phyloP scores from a whole-genome alignment of 2,797 vertebrate species.

The Pangasius larnaudii region DNA sequence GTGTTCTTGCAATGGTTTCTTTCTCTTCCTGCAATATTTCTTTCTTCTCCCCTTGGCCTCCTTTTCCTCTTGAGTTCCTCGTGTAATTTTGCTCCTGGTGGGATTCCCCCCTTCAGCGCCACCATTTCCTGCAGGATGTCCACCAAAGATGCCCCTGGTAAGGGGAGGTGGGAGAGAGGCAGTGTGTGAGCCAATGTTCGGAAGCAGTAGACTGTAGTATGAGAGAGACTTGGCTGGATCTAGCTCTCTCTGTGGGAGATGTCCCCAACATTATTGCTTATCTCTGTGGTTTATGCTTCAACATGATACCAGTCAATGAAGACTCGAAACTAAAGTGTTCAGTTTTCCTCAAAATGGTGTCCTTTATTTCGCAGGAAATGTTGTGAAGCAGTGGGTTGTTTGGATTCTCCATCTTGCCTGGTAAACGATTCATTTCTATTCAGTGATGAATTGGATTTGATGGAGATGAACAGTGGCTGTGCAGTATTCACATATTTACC shows the following conservation, averaged over 20 bases:
- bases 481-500: conserved; percentile 4
- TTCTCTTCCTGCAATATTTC: conserved; percentile 29
- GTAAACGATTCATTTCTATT: conserved; percentile 10
- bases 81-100: conserved; percentile 56
- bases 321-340: background rate
- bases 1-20: conserved; percentile 26
- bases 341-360: conserved; percentile 6
- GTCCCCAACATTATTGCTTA: conserved; percentile 48
- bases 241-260: conserved; percentile 37
- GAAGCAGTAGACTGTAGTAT: conserved; percentile 14
- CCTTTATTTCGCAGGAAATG: background rate
- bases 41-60: conserved; percentile 45
- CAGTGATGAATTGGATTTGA: background rate
- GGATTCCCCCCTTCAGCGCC: conserved; percentile 60
- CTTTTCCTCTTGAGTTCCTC: conserved; percentile 55
- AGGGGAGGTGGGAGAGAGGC: conserved; percentile 49
- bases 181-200: conserved; percentile 19
- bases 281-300: conserved; percentile 26
- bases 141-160: conserved; percentile 57
- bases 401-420: background rate
- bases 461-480: conserved; percentile 9
- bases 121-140: conserved; percentile 71
- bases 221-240: conserved; percentile 34
- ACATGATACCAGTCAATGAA: conserved; percentile 9
- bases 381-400: background rate